These are phyloP conservation scores for Acropora tenuis DNA, from an alignment of 64 coral and sea anemone species.

Conservation along the genomic window DNA sequence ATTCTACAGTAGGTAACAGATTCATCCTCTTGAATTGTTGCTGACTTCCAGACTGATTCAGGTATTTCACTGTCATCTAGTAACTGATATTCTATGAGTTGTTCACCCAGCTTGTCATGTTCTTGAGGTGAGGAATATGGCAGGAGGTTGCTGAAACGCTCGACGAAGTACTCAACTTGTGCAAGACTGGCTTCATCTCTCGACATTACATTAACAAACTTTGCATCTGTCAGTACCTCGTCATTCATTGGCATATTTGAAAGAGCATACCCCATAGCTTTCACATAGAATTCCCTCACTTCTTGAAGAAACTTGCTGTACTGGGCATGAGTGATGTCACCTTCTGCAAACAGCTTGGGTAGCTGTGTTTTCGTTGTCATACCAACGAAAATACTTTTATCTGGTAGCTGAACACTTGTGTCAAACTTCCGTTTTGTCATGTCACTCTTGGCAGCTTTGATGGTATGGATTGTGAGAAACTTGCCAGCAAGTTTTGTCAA, in stretches of 20 bases:
- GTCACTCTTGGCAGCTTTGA: slow-evolving; percentile 62
- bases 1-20: slow-evolving; percentile 44
- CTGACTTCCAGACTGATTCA: not conserved
- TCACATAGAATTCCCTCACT: slow-evolving; percentile 66
- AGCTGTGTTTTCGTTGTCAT: slow-evolving; percentile 53
- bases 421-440: slow-evolving; percentile 50
- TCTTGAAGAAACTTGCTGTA: slow-evolving; percentile 52
- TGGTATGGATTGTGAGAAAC: slow-evolving; percentile 48
- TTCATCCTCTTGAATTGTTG: slow-evolving; percentile 18
- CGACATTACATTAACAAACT: slow-evolving; percentile 58
- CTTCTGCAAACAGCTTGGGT: slow-evolving; percentile 50
- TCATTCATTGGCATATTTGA: slow-evolving; percentile 70
- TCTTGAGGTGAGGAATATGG: slow-evolving; percentile 55
- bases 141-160: slow-evolving; percentile 48
- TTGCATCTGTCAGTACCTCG: slow-evolving; percentile 62
- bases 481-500: slow-evolving; percentile 59
- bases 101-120: slow-evolving; percentile 53
- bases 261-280: slow-evolving; percentile 72
- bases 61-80: no score
- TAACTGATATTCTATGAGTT: not conserved
- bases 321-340: slow-evolving; percentile 11
- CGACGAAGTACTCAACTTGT: slow-evolving; percentile 64
- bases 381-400: slow-evolving; percentile 41
- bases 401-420: slow-evolving; percentile 42
- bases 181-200: slow-evolving; percentile 42